Evolutionary conservation across 2,888 invertebrate species (phyloP).

Genomic region (Chaetoderma sp.): DNA sequence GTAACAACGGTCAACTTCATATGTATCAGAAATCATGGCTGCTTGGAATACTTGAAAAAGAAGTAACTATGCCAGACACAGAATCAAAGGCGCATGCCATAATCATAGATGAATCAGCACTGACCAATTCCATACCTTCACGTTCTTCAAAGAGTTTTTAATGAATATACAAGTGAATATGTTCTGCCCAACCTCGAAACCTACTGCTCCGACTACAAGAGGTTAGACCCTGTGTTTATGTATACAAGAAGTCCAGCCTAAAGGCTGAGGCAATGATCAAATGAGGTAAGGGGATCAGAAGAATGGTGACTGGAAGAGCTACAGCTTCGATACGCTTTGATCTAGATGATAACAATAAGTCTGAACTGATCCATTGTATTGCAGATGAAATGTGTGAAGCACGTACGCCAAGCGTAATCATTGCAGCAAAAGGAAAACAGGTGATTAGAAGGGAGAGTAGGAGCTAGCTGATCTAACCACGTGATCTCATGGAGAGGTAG

Average conservation of each 20-base stretch:
- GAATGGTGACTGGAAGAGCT: constrained; percentile 13
- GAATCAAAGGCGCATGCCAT: constrained; percentile 26
- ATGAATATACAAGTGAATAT: too few relatives aligned
- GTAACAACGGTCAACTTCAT: constrained; percentile 19
- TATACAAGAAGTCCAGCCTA: constrained; percentile 2
- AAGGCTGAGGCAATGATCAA: constrained; percentile 19
- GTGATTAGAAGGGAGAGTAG: too few relatives aligned
- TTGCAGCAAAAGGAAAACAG: too few relatives aligned
- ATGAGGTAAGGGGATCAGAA: too few relatives aligned
- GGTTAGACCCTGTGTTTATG: constrained; percentile 17
- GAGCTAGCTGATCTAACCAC: too few relatives aligned
- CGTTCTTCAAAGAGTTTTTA: too few relatives aligned
- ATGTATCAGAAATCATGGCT: constrained; percentile 29
- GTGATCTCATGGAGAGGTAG: too few relatives aligned
- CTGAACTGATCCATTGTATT: constrained; percentile 19
- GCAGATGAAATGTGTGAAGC: constrained; percentile 12
- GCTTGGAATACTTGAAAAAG: constrained; percentile 18
- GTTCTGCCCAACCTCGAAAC: constrained; percentile 20
- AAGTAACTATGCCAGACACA: constrained; percentile 10
- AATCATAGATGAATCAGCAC: constrained; percentile 30
- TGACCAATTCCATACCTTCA: too few relatives aligned
- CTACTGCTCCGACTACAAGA: constrained; percentile 13
- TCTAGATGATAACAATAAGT: constrained; percentile 22
- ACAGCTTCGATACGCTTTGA: constrained; percentile 12
- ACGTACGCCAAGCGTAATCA: too few relatives aligned